These are phyloP conservation scores for Melanotaenia maccullochi DNA, from an alignment of 2,797 vertebrate genomes.

Conservation along the genomic window DNA sequence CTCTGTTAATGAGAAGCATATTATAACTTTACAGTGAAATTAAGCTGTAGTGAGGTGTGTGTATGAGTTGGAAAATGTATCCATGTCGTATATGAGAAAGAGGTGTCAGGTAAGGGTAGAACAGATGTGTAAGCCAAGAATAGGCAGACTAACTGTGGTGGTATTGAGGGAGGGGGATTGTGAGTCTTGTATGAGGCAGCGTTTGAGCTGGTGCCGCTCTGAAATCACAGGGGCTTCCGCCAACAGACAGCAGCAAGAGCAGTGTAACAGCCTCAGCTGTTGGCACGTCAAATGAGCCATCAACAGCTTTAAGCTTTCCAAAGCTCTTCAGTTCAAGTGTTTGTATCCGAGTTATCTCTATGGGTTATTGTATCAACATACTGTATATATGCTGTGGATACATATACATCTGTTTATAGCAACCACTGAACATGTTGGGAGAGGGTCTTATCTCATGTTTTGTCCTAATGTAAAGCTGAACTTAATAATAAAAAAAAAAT, in stretches of 20 bases:
- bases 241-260: constrained; percentile 66
- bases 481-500: constrained; percentile 46
- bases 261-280: constrained; percentile 78
- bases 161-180: constrained; percentile 46
- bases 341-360: constrained; percentile 59
- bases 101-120: constrained; percentile 44
- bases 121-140: constrained; percentile 65
- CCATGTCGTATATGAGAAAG: constrained; percentile 30
- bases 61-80: constrained; percentile 38
- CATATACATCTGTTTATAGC: background rate
- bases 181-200: constrained; percentile 55
- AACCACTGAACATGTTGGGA: constrained; percentile 31
- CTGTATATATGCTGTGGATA: constrained; percentile 36
- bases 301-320: constrained; percentile 78
- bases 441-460: constrained; percentile 47
- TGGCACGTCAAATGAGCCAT: constrained; percentile 82
- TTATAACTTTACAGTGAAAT: constrained; percentile 34
- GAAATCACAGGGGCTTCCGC: constrained; percentile 76
- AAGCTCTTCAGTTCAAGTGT: constrained; percentile 61
- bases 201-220: constrained; percentile 78
- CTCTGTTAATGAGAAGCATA: constrained; percentile 36
- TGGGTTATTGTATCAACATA: constrained; percentile 58
- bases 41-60: constrained; percentile 26
- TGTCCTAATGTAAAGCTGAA: constrained; percentile 48
- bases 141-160: constrained; percentile 61